Conservation (phyloP, 1,140 invertebrate species). For the Camponotus pennsylvanicus region DNA sequence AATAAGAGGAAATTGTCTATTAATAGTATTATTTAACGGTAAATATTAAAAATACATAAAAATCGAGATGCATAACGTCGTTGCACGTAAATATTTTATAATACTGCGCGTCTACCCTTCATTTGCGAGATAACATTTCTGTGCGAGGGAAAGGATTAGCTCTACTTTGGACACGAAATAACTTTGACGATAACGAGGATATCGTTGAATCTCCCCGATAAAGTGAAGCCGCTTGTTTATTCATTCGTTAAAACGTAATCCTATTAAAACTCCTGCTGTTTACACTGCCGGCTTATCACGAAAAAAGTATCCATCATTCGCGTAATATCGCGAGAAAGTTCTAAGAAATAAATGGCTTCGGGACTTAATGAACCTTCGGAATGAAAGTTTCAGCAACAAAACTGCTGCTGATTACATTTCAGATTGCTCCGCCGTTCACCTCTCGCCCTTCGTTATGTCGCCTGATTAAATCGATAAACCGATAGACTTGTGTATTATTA, state of each 20-base stretch:
- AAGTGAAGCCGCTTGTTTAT: constrained; percentile 56
- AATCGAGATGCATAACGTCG: too few relatives aligned
- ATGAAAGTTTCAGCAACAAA: constrained; percentile 51
- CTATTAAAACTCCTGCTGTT: constrained; percentile 60
- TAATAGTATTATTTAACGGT: too few relatives aligned
- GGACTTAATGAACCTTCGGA: constrained; percentile 48
- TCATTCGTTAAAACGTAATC: constrained; percentile 60
- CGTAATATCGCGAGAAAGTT: constrained; percentile 61
- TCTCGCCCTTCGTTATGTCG: constrained; percentile 39
- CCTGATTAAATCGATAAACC: constrained; percentile 58
- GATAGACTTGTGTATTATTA: constrained; percentile 63
- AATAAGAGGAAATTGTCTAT: too few relatives aligned
- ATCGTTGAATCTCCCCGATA: constrained; percentile 37
- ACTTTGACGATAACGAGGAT: constrained; percentile 41
- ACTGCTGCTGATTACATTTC: constrained; percentile 55
- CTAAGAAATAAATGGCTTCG: constrained; percentile 54
- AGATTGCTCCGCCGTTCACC: constrained; percentile 35
- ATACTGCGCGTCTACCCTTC: neutral
- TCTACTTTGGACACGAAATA: constrained; percentile 2
- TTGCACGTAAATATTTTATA: too few relatives aligned
- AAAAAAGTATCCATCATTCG: constrained; percentile 59
- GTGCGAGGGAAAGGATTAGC: neutral
- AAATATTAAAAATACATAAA: too few relatives aligned
- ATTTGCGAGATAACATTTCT: neutral
- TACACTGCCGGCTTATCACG: constrained; percentile 35